Conservation (phyloP, 2,797 vertebrate species). For the Enteromius thamalakanensis region DNA sequence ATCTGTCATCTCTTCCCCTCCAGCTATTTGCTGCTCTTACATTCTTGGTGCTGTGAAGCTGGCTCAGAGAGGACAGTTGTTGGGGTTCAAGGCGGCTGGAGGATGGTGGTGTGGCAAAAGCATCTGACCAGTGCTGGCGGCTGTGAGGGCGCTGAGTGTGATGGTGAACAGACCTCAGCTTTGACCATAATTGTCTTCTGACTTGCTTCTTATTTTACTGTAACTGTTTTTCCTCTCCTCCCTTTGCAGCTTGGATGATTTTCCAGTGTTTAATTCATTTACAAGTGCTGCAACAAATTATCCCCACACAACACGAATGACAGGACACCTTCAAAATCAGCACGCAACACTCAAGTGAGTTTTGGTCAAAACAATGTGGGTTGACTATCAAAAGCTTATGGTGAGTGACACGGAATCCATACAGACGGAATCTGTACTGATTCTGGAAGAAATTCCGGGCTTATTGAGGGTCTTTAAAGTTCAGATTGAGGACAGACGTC, state of each 20-base stretch:
- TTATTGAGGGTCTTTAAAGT: background rate
- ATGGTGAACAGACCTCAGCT: slow-evolving; percentile 7
- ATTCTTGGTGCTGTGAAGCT: slow-evolving; percentile 73
- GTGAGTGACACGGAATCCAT: slow-evolving; percentile 1
- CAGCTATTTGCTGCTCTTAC: slow-evolving; percentile 76
- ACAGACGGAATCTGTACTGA: background rate
- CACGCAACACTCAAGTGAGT: background rate
- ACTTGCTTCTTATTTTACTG: slow-evolving; percentile 3
- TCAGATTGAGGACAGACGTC: slow-evolving; percentile 8
- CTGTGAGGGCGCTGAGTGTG: slow-evolving; percentile 1
- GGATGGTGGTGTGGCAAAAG: slow-evolving; percentile 13
- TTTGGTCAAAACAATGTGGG: slow-evolving; percentile 7
- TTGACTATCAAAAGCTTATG: slow-evolving; percentile 34
- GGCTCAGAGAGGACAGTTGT: slow-evolving; percentile 45
- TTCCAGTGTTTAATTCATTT: slow-evolving; percentile 5
- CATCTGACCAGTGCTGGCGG: slow-evolving; percentile 1
- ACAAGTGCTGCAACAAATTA: slow-evolving; percentile 24
- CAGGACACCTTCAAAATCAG: background rate
- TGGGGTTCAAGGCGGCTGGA: slow-evolving; percentile 45
- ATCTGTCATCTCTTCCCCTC: slow-evolving; percentile 78
- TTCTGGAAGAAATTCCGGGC: background rate
- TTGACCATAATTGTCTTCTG: slow-evolving; percentile 10
- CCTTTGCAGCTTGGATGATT: background rate
- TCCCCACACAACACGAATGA: background rate
- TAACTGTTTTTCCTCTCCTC: slow-evolving; percentile 9